These are phyloP conservation scores for human DNA, from an alignment of 2,113 vertebrate genomes.

Conservation along the genomic window DNA sequence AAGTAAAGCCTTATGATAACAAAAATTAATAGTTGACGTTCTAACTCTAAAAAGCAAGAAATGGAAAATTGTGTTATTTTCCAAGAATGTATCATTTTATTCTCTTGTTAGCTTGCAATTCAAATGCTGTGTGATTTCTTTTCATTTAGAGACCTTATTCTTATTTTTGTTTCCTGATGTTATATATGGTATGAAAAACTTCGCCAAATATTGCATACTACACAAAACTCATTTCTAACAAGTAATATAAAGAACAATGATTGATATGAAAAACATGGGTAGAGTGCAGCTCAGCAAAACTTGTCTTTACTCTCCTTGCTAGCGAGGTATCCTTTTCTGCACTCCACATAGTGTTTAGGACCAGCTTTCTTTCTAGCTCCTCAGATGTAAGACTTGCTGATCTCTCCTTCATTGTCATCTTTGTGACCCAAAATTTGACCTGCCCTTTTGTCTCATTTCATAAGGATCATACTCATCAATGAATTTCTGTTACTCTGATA, in stretches of 20 bases:
- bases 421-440: neutral
- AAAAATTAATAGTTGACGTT: slow-evolving; percentile 57
- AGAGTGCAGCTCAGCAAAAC: neutral
- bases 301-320: neutral
- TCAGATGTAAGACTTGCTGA: neutral
- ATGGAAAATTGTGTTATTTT: slow-evolving; percentile 40
- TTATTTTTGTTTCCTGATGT: slow-evolving; percentile 34
- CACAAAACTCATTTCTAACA: neutral
- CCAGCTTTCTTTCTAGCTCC: neutral
- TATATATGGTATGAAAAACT: neutral
- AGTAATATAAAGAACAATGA: neutral
- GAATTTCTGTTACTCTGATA: neutral
- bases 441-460: neutral
- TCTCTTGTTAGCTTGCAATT: slow-evolving; percentile 48
- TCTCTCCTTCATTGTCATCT: neutral
- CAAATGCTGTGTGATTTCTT: slow-evolving; percentile 51
- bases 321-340: neutral
- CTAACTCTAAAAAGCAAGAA: slow-evolving; percentile 42
- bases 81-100: neutral
- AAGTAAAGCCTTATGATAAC: slow-evolving; percentile 42
- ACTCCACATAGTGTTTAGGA: neutral
- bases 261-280: neutral
- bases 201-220: neutral
- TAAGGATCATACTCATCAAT: neutral
- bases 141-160: slow-evolving; percentile 29